Evolutionary conservation across 2,797 vertebrate species (phyloP).

Genomic region (Schizopygopsis malacanthus): DNA sequence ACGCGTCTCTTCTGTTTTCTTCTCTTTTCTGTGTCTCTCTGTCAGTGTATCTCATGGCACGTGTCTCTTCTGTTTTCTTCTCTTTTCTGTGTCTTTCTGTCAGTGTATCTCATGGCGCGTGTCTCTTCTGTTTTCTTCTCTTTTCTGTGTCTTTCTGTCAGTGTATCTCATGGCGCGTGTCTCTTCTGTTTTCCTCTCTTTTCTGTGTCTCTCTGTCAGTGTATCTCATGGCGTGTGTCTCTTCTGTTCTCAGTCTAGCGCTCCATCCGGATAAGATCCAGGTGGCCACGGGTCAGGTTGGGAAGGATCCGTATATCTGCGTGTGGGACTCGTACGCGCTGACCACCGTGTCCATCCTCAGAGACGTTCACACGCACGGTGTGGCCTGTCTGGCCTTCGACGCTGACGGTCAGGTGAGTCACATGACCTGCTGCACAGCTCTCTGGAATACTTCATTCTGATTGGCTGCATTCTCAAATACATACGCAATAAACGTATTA

Average conservation of each 20-base stretch:
- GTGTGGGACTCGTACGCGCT: slow-evolving; percentile 92
- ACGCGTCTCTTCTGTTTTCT: too few species aligned
- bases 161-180: too few species aligned
- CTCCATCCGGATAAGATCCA: slow-evolving; percentile 92
- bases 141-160: too few species aligned
- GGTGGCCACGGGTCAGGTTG: slow-evolving; percentile 96
- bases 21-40: too few species aligned
- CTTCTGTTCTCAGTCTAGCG: slow-evolving; percentile 82
- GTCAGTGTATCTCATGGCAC: too few species aligned
- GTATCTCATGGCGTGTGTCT: background rate
- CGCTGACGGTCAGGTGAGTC: slow-evolving; percentile 91
- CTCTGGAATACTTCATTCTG: background rate
- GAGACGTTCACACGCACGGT: slow-evolving; percentile 93
- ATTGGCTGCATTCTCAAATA: slow-evolving; percentile 6
- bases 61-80: too few species aligned
- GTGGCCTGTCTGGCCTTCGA: slow-evolving; percentile 93
- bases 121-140: too few species aligned
- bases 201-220: background rate
- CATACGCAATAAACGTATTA: background rate
- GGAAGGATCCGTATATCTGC: slow-evolving; percentile 93
- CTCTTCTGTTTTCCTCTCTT: background rate
- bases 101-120: too few species aligned
- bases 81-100: too few species aligned
- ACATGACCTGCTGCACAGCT: background rate
- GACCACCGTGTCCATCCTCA: slow-evolving; percentile 92